Base-by-base conservation (phyloP, 2,888 invertebrate genomes). In the Chromoteleia sp. region DNA sequence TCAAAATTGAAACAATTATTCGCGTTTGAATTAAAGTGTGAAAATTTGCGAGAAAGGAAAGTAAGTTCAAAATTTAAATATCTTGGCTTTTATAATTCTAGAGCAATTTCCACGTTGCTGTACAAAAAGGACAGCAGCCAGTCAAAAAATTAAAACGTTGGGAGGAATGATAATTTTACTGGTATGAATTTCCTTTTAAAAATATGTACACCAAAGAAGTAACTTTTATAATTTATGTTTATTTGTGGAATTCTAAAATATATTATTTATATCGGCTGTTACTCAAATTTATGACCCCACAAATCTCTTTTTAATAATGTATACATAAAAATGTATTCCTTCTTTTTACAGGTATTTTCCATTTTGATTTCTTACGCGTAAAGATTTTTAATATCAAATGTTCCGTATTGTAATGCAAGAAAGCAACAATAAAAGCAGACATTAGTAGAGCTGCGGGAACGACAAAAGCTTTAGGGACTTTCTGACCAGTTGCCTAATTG, bases 401-500 rank as follows among this genome's bases (percentile, higher is more conserved):
- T 54, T 30, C 30, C 15, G 30, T 10, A n/a, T 7, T 33, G 17
- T 45, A 56, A 56, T 14, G 12, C 14, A 54, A 17, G n/a, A 29
- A 39, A 48, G 2, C 12, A 19, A 48, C 30, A 59, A 39, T 54
- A 54, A 58, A 81, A 52, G 41, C 14, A 58, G 33, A 61, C 67
- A 36, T 15, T 17, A 4, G 14, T 17, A 5, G 2, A 59, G 71
- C 67, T 76, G 54, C 67, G 43, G 8, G 41, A 76, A 48, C 10
- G 59, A 52, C 45, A 36, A 71, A 67, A 48, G 54, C 68, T 78
- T 58, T 43, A 6, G 14, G 43, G 59, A 43, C 65, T 73, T 79
- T 82, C 70, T 68, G 54, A 45, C 77, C 78, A 81, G 78, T 74
- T 84, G 56, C 71, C 78, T 84, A 85, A 85, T 85, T 85, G 84